Percentiles rank a stretch among this genome's conserved stretches.
Evolutionary conservation across 2,113 vertebrate species (phyloP).

Genomic region (Mustela lutreola): DNA sequence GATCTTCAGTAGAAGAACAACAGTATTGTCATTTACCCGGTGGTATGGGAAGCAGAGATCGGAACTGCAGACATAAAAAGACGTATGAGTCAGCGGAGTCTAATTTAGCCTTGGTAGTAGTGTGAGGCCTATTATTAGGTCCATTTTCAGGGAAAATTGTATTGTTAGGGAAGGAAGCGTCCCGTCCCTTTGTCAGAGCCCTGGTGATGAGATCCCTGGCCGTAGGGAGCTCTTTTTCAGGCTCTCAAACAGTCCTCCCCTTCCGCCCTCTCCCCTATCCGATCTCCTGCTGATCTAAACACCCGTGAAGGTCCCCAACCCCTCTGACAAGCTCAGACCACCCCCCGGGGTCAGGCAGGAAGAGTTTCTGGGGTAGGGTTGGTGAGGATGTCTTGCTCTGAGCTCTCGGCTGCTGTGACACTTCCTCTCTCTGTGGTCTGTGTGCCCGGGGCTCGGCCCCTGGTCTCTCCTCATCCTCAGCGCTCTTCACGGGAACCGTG

Average conservation of each 20-base stretch:
- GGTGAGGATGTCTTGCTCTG: neutral
- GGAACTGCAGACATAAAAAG: conserved; percentile 63
- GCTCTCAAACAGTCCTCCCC: neutral
- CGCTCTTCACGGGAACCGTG: neutral
- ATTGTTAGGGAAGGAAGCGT: conserved; percentile 55
- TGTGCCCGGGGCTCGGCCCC: neutral
- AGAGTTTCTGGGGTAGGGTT: neutral
- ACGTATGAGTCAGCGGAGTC: conserved; percentile 63
- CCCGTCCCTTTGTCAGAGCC: conserved; percentile 14
- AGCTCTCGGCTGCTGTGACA: neutral
- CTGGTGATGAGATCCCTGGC: neutral
- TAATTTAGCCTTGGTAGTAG: conserved; percentile 46
- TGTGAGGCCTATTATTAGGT: conserved; percentile 40
- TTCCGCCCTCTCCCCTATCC: neutral
- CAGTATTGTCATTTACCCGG: conserved; percentile 33
- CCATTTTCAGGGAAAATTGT: conserved; percentile 59
- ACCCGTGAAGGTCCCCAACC: neutral
- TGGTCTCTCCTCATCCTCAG: neutral
- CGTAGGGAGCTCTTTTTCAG: neutral
- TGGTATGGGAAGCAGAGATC: conserved; percentile 23
- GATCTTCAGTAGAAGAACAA: conserved; percentile 74
- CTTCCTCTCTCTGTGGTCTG: neutral
- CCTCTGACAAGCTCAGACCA: neutral
- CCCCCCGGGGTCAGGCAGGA: neutral
- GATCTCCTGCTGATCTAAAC: neutral